Evolutionary conservation across 2,797 vertebrate species (phyloP), one percentile per base, ranked within the genome.

Genomic region (Neoniphon sammara): DNA sequence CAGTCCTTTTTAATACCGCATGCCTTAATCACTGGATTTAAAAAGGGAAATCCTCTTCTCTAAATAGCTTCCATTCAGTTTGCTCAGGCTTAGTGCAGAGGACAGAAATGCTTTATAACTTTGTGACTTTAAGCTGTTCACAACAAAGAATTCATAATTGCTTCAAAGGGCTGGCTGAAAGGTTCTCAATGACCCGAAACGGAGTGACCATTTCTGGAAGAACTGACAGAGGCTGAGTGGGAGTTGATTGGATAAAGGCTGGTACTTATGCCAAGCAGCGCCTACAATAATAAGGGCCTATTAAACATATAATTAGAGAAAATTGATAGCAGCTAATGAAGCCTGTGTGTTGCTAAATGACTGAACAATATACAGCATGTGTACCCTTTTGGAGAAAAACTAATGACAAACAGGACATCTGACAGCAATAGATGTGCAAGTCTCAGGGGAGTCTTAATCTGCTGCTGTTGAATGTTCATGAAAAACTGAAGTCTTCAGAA

Each of bases 61-160:
- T 66, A 63, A 87, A 83, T 67, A 58, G 57, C 49, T 79, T 79
- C 57, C 52, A 50, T 68, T 81, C 36, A 54, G 73, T 66, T 75
- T 75, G 55, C 70, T 61, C 62, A 69, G 68, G 61, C 73, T 82
- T 60, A 78, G 63, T 23, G 23, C 70, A 46, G 21, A 21, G 60
- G 66, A 63, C 77, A 68, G 55, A 79, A 66, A 73, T 84, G 55
- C 67, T 70, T 65, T 66, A 77, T 77, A 66, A 81, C 83, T 74
- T 64, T 60, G 70, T 57, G 85, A 82, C 66, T 70, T 70, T 15
- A 78, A 85, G 81, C 77, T 21, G 64, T 66, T 73, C 63, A 63
- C 53, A 84, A 77, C 77, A 74, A 73, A 82, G 30, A 77, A 56
- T 62, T 68, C 30, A 70, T 86, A 69, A 87, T 86, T 81, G 62